Evolutionary conservation across 35 echinoderm and acorn worm genomes (phyloP).

Genomic region (Patiria miniata): DNA sequence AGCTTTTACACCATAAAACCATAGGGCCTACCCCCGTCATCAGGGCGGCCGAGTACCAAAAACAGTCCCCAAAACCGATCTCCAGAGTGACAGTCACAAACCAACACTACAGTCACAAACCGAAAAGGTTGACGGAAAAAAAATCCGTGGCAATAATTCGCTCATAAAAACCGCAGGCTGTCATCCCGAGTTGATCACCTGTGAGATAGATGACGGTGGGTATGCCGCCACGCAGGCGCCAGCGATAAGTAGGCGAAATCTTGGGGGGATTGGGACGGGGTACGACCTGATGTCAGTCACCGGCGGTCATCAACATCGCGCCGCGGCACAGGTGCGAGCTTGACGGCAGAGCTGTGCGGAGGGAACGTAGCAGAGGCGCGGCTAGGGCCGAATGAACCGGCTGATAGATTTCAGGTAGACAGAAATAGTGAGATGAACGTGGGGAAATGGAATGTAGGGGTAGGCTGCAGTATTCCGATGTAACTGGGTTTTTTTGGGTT

Average conservation of each 20-base stretch:
- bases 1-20: too few species aligned
- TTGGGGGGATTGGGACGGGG: neutral
- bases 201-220: constrained; percentile 23
- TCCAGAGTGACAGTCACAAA: too few species aligned
- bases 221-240: constrained; percentile 13
- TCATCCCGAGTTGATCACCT: constrained; percentile 14
- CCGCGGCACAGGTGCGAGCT: constrained; percentile 1
- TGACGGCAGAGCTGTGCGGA: too few species aligned
- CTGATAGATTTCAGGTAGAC: neutral
- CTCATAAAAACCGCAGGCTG: constrained; percentile 32
- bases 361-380: too few species aligned
- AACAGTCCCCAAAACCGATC: too few species aligned
- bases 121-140: too few species aligned
- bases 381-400: neutral
- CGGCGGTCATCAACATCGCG: constrained; percentile 12
- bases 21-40: too few species aligned
- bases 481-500: too few species aligned
- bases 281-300: constrained; percentile 15
- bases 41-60: too few species aligned
- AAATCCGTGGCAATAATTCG: neutral
- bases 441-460: too few species aligned
- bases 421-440: neutral
- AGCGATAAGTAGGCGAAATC: constrained; percentile 25
- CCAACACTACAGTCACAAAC: too few species aligned
- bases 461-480: too few species aligned